Base-by-base conservation (phyloP, 2,113 vertebrate species). In the Cephalopterus ornatus region DNA sequence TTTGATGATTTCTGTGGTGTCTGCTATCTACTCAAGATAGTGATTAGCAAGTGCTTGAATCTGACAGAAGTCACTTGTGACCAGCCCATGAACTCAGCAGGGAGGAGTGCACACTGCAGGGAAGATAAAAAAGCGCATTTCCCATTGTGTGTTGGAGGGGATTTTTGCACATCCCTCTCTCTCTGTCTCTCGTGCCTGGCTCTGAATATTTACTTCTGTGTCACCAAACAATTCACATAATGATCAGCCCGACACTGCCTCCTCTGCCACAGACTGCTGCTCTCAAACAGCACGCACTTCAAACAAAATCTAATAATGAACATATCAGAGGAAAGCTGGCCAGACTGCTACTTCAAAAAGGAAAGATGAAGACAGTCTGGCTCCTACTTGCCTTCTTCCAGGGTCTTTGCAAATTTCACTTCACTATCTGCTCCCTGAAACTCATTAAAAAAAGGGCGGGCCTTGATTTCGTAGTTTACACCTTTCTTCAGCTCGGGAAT, bases 381-480 rank as follows among this genome's bases (percentile, higher is more conserved):
- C 78, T 95, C 80, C 84, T 96, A 98, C 98, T 98, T 97, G 98
- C 99, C 99, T 99, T 99, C 99, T 97, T 99, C 99, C 94, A 99
- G 97, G 26, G 99, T 99, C 97, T 98, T 99, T 86, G 98, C 99
- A 95, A 99, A 98, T 97, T 99, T 99, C 76, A 99, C 98, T 97
- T 99, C 99, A 19, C 99, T 99, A 94, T 99, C 99, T 44, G 99
- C 99, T 94, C 99, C 99, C 98, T 99, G 99, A 98, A 99, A 99
- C 94, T 99, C 99, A 59, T 99, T 99, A 98, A 99, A 99, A 97
- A 99, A 99, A 39, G 99, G 99, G 32, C 99, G 98, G 83, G 99
- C 98, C 97, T 99, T 99, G 97, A 99, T 99, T 97, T 99, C 99
- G 0, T 99, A 99, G 91, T 98, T 99, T 93, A 99, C 98, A 28